Evolutionary conservation across 30 jellyfish, hydroid and myxozoan species (phyloP).

Genomic region (Clytia hemisphaerica): DNA sequence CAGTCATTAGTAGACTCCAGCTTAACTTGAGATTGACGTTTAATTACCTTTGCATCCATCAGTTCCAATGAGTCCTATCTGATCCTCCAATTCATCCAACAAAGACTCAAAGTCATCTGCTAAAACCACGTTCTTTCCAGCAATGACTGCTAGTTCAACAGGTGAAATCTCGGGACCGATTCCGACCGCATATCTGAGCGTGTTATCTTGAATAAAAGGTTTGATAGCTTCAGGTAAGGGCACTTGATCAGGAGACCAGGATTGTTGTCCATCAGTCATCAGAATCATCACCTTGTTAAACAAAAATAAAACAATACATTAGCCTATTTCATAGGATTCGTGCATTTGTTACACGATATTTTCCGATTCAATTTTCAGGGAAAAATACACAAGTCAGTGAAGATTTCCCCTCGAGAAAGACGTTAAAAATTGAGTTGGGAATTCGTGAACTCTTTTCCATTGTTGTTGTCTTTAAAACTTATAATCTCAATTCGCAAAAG

Average conservation of each 20-base stretch:
- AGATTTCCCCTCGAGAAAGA: too few relatives aligned
- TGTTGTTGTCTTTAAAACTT: too few relatives aligned
- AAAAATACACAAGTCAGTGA: too few relatives aligned
- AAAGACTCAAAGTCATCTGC: slow-evolving; percentile 50
- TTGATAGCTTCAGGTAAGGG: slow-evolving; percentile 24
- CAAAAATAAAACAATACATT: too few relatives aligned
- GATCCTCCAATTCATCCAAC: slow-evolving; percentile 45
- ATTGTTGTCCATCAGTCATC: slow-evolving; percentile 82
- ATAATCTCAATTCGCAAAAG: too few relatives aligned
- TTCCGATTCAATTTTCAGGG: too few relatives aligned
- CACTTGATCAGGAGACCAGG: slow-evolving; percentile 26
- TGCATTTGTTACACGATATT: too few relatives aligned
- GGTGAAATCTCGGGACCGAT: slow-evolving; percentile 71
- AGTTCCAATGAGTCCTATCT: slow-evolving; percentile 46
- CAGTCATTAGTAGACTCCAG: too few relatives aligned
- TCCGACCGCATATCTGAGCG: slow-evolving; percentile 57
- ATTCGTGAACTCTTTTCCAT: too few relatives aligned
- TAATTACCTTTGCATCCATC: slow-evolving; percentile 81
- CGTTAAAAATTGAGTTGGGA: too few relatives aligned
- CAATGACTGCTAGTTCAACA: slow-evolving; percentile 45
- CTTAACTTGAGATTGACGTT: too few relatives aligned
- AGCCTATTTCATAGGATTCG: too few relatives aligned
- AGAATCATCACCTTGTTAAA: slow-evolving; percentile 73
- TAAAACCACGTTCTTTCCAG: slow-evolving; percentile 51
- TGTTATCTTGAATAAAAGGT: slow-evolving; percentile 43